Conservation (phyloP, 2,888 invertebrate species). For the Hoplodrina ambigua region DNA sequence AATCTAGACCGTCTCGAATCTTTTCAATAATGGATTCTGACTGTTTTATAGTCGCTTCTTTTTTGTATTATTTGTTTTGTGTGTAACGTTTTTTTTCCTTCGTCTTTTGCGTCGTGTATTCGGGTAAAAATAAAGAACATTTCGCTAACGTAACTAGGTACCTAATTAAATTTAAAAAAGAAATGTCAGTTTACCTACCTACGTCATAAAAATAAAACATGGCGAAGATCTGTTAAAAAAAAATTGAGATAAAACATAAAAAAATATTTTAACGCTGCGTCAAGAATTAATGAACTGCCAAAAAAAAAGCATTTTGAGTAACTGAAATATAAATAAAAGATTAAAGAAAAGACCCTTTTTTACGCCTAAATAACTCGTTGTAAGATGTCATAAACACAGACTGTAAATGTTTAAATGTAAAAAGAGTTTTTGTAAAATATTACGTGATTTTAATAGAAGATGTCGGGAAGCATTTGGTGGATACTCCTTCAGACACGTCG, state of each 20-base stretch:
- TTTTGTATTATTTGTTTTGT: no score
- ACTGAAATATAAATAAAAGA: constrained; percentile 19
- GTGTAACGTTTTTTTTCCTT: no score
- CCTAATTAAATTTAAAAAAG: neutral
- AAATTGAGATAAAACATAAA: neutral
- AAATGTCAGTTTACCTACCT: neutral
- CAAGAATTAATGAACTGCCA: constrained; percentile 49
- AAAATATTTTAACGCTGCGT: constrained; percentile 1
- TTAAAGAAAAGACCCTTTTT: constrained; percentile 28
- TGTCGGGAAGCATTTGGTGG: constrained; percentile 4
- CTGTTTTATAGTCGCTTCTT: no score
- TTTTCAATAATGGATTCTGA: no score
- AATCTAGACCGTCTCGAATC: no score
- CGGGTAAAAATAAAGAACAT: neutral
- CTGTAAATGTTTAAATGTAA: constrained; percentile 4
- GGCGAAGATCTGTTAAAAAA: neutral
- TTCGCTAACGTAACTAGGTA: neutral
- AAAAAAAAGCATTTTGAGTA: constrained; percentile 32
- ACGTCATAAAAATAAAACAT: neutral
- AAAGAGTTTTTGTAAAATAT: constrained; percentile 24
- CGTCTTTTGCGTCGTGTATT: no score
- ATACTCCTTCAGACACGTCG: neutral
- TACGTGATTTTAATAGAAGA: constrained; percentile 19
- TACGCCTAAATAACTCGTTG: constrained; percentile 30
- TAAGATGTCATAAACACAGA: constrained; percentile 43